Conservation (phyloP, 2,113 vertebrate species). For the Cichladusa arquata region DNA sequence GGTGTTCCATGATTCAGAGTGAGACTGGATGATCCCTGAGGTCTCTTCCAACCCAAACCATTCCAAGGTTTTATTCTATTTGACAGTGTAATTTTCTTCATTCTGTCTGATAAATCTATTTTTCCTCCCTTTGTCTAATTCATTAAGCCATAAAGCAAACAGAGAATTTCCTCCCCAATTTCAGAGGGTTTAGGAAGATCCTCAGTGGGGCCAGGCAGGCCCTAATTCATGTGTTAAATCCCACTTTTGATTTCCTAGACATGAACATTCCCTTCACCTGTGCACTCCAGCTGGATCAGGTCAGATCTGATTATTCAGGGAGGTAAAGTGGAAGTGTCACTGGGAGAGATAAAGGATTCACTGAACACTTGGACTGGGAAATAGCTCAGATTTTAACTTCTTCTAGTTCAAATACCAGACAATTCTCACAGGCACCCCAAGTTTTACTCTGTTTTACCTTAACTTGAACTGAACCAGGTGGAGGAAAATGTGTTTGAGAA, state of each 20-base stretch:
- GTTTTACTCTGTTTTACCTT: not conserved
- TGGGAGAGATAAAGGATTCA: not conserved
- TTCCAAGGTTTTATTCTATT: not conserved
- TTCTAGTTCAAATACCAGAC: not conserved
- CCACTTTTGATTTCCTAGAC: not conserved
- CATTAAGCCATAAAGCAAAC: not conserved
- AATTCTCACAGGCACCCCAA: not conserved
- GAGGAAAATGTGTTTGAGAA: not conserved
- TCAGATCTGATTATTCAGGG: not conserved
- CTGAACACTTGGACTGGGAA: not conserved
- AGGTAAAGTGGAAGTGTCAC: not conserved
- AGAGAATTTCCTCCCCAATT: not conserved
- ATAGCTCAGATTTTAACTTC: not conserved
- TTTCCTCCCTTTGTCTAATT: not conserved
- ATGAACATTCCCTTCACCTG: not conserved
- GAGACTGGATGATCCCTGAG: not conserved
- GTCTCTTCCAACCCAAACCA: not conserved
- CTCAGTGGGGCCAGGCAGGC: not conserved
- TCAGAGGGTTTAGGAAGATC: not conserved
- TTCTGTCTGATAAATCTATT: not conserved
- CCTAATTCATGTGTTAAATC: not conserved
- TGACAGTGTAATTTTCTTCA: not conserved
- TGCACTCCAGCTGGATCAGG: not conserved
- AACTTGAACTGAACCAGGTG: not conserved
- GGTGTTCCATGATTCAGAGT: too few relatives aligned